These are phyloP conservation scores for Drosophila greeni DNA, from an alignment of 2,888 invertebrate species.

Conservation along the genomic window DNA sequence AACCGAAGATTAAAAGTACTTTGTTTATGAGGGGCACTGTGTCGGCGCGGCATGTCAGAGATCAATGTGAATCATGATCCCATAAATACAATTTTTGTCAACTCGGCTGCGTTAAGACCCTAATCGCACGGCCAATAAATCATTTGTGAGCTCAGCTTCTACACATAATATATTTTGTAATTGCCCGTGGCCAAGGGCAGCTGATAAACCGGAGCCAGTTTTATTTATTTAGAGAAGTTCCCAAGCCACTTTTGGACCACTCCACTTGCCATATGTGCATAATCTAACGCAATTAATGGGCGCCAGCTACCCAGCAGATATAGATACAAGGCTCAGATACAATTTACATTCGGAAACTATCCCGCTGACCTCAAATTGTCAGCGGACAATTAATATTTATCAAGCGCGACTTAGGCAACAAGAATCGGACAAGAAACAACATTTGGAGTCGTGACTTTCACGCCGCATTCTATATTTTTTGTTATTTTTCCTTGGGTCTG, in stretches of 20 bases:
- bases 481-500: background rate
- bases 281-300: slow-evolving; percentile 66
- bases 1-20: slow-evolving; percentile 24
- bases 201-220: slow-evolving; percentile 17
- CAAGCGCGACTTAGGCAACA: slow-evolving; percentile 45
- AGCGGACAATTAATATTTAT: slow-evolving; percentile 69
- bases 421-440: slow-evolving; percentile 30
- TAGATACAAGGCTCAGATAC: slow-evolving; percentile 11
- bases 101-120: slow-evolving; percentile 37
- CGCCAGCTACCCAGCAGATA: slow-evolving; percentile 31
- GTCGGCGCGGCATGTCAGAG: slow-evolving; percentile 53
- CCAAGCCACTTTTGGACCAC: slow-evolving; percentile 26
- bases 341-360: slow-evolving; percentile 33
- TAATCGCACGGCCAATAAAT: slow-evolving; percentile 52
- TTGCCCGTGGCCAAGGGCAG: slow-evolving; percentile 38
- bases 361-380: slow-evolving; percentile 66
- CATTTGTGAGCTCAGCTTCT: slow-evolving; percentile 47
- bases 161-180: slow-evolving; percentile 1
- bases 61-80: slow-evolving; percentile 57
- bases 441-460: slow-evolving; percentile 45
- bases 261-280: slow-evolving; percentile 34
- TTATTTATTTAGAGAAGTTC: slow-evolving; percentile 4
- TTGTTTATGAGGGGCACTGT: slow-evolving; percentile 36
- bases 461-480: slow-evolving; percentile 12
- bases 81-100: slow-evolving; percentile 64